Base-by-base conservation (phyloP, 64 coral and sea anemone species). In the Porites lutea region DNA sequence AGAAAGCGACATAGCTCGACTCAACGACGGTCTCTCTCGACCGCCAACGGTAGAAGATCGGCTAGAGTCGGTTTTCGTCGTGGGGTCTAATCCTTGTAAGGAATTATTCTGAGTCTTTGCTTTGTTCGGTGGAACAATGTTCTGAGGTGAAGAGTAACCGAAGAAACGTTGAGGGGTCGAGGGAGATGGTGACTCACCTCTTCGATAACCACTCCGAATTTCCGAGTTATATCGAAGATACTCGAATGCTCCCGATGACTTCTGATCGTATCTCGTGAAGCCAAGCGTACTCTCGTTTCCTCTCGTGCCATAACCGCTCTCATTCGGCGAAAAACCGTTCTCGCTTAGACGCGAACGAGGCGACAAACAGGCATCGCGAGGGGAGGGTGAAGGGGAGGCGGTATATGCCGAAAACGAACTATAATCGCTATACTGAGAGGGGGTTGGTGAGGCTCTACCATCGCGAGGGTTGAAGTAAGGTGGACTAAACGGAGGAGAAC, bases 361-460 rank as follows among this genome's bases (percentile, higher is more conserved):
- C 3, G 63, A n/a, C 14, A 52, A 9, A 52, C 49, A 68, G 6
- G 62, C 63, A 21, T 44, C 19, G 44, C 62, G 81, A 48, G 63
- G 64, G 10, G 48, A 68, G 19, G 59, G 15, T 15, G 48, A 68
- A n/a, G 59, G 15, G 23, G 12, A 18, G 48, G 60, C 8, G 20
- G 59, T 11, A 3, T 61, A 81, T 45, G 78, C 61, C 22, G 22
- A 81, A 43, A 62, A 65, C 47, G 63, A 84, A 65, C 62, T 22
- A 11, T 21, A 20, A 4, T 84, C 81, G 20, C 61, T 84, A 8
- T 47, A 68, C 62, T 52, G 47, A 68, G 81, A 84, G 48, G 63
- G 63, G 61, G 61, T 68, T 47, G 81, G 81, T 51, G 81, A 84
- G 62, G 81, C 6, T 68, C 62, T 69, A 16, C 15, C 62, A 83